Evolutionary conservation across 1,140 invertebrate genomes (phyloP), one percentile per base, ranked within the genome.

Genomic region (Pseudomyrmex sp.): DNA sequence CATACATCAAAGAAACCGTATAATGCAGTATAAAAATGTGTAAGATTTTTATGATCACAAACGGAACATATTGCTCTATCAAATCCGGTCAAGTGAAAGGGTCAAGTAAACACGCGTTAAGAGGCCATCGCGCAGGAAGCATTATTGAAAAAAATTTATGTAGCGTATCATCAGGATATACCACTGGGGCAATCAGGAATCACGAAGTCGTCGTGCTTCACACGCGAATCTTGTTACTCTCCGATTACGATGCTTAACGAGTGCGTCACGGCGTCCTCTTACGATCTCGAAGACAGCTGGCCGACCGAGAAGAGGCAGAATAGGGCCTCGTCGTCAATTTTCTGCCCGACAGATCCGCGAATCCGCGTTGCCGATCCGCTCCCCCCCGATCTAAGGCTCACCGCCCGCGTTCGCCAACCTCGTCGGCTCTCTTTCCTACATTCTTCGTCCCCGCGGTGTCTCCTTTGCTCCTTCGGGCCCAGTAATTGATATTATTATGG

Each of bases 401-500:
- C 66, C 85, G 61, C 61, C 84, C 69, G 62, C 83, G 8, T 63
- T 46, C 72, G 74, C 26, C 82, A 4, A 59, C 50, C 65, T 66
- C 44, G 20, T 13, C 46, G 52, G 46, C 9, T 58, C 35, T 50
- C 23, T 26, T 35, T 62, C 59, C n/a, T 20, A 80, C 10, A 58
- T 77, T 59, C 52, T 76, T 63, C 83, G 26, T 62, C 70, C 18
- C 72, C 74, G 4, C n/a, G 61, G 61, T 18, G 52, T 77, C 62
- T 77, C 61, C 63, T 66, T 89, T 74, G 70, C 82, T 84, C 82
- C 72, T 59, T 13, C 56, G 63, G 20, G 50, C 73, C 75, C 76
- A 83, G 90, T 92, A 92, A 92, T 92, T 92, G 90, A 92, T 92
- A 92, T 92, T 91, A 92, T 92, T 92, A 92, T 88, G 84, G 86